A percentile compares a stretch with the other conserved stretches of the same genome.
These are phyloP conservation scores for Caenorhabditis sp. DNA, from an alignment of 2,888 invertebrate species.

Conservation along the genomic window DNA sequence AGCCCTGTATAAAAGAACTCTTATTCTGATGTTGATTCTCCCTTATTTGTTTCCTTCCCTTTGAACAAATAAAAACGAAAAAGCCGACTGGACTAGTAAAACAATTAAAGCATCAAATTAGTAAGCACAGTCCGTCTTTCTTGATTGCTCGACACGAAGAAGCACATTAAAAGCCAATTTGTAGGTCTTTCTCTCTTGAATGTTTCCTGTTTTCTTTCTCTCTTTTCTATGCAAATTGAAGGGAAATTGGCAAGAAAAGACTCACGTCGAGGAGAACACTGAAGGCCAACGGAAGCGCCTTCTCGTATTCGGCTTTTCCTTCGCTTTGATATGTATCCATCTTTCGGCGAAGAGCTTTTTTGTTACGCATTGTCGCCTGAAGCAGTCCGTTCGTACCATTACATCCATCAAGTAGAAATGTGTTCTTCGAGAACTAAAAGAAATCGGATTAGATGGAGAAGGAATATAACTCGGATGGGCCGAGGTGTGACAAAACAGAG, in stretches of 20 bases:
- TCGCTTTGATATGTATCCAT: constrained; percentile 88
- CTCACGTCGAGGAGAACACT: constrained; percentile 88
- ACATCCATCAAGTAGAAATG: constrained; percentile 90
- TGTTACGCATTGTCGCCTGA: constrained; percentile 88
- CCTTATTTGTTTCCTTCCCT: background rate
- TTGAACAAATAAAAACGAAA: constrained; percentile 35
- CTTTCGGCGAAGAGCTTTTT: constrained; percentile 71
- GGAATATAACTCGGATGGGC: no score
- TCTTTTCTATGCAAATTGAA: constrained; percentile 23
- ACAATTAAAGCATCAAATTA: constrained; percentile 61
- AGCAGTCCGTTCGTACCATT: constrained; percentile 89
- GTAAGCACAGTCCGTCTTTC: constrained; percentile 46
- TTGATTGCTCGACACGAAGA: background rate
- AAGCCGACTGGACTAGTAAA: constrained; percentile 29
- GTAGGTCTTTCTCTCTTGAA: background rate
- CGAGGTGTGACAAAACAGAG: no score
- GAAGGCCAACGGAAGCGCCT: constrained; percentile 92
- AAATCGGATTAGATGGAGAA: background rate
- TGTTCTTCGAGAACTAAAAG: constrained; percentile 87
- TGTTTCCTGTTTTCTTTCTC: constrained; percentile 23
- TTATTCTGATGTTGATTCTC: background rate
- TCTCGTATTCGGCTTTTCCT: constrained; percentile 91
- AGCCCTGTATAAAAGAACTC: no score
- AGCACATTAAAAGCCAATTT: constrained; percentile 53
- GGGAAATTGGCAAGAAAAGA: constrained; percentile 55